A percentile compares a stretch with the other conserved stretches of the same genome.
Conservation (phyloP, 2,113 vertebrate genomes). For the Apteryx owenii region DNA sequence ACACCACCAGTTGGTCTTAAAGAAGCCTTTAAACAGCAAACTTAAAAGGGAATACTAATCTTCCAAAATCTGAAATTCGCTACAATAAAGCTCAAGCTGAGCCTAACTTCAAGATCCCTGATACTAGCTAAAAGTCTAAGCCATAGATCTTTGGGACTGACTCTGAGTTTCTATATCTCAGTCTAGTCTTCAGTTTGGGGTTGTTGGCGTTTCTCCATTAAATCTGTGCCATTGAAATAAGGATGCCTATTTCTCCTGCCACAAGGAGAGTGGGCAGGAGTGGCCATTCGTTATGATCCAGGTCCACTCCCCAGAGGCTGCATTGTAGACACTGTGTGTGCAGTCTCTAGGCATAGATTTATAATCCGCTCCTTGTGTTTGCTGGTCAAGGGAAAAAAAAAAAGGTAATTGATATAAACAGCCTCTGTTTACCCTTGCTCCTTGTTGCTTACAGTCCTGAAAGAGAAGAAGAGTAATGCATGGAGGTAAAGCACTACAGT, state of each 20-base stretch:
- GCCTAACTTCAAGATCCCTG: not conserved
- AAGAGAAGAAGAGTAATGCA: not conserved
- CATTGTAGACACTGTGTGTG: not conserved
- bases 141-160: not conserved
- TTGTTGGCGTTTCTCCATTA: not conserved
- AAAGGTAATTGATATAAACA: not conserved
- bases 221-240: not conserved
- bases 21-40: not conserved
- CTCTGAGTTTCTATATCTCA: not conserved
- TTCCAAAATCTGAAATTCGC: not conserved
- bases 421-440: constrained; percentile 1
- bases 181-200: not conserved
- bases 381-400: not conserved
- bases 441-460: not conserved
- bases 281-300: not conserved
- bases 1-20: not conserved
- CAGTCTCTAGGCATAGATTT: not conserved
- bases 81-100: not conserved
- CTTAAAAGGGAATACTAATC: not conserved
- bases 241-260: not conserved
- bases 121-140: not conserved
- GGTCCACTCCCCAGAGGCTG: not conserved
- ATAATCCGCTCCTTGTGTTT: not conserved
- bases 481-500: not conserved
- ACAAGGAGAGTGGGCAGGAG: not conserved